Base-by-base conservation (phyloP, 2,888 invertebrate genomes). In the Trypoxylon attenuatum region DNA sequence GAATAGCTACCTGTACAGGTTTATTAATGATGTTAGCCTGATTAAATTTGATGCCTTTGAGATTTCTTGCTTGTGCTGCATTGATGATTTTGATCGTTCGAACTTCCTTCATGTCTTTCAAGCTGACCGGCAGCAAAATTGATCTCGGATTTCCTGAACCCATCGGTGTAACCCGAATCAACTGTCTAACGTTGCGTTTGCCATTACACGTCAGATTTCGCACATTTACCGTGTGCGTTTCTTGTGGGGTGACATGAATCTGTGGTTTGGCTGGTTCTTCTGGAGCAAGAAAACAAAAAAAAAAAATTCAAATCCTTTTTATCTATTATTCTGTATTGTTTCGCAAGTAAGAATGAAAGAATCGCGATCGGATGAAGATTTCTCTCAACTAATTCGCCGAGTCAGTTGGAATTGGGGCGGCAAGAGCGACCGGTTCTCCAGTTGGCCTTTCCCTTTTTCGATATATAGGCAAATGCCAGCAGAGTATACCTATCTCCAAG, bases 61-160 rank as follows among this genome's bases (percentile, higher is more conserved):
- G 69, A 57, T 83, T 83, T 57, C 79, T 77, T 2, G 84, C 83
- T 39, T 83, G 84, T 0, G 91, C 88, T 0, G 92, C 90, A 76
- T 93, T 93, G 51, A 94, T 91, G 55, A 94, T 92, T 87, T 94
- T 92, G 56, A 93, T 91, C 0, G 92, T 91, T 73, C 91, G 91
- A 56, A 94, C 89, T 81, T 92, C 92, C 84, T 93, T 92, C 87
- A 93, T 91, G 61, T 91, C 91, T 75, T 91, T 91, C 46, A 91
- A 87, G 27, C 91, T 92, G 4, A 94, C 91, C 0, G 94, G 94
- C 18, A 94, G 88, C 13, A 94, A 87, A 63, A 94, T 91, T 0
- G 93, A 93, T 13, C 93, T 88, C 2, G 91, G 86, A 69, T 87
- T 87, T 3, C 84, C 83, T 1, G 87, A 85, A n/a, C 82, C 81